Base-by-base conservation (phyloP, 2,797 vertebrate species). In the Gorsachius magnificus region DNA sequence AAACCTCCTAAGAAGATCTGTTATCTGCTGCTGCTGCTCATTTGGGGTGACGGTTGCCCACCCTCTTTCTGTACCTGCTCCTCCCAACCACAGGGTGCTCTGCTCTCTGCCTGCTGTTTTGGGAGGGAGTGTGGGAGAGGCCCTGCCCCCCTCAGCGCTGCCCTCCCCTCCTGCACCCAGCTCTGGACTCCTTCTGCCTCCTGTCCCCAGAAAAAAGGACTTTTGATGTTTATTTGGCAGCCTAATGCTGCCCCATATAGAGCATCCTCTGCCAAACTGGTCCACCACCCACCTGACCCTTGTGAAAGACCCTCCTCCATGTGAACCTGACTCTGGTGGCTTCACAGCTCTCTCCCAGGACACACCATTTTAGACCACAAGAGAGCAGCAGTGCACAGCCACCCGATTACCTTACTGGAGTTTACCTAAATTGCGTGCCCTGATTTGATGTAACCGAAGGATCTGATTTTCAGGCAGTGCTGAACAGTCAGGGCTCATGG, bases 381-480 rank as follows among this genome's bases (percentile, higher is more conserved):
- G 95, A 93, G 92, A 92, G 95, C 93, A 97, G 91, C 78, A 93
- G 84, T 41, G 64, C 84, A 85, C 71, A 96, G 53, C 48, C 53
- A 68, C 61, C 66, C 2, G 21, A 28, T 71, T 63, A 35, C 51
- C 19, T 58, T 26, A 8, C 28, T 17, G 41, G 53, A 9, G 2
- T 87, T 91, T 36, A 33, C 82, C 66, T 53, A 63, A 36, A 70
- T 28, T 33, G n/a, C 10, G 8, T 51, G 53, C n/a, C 16, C 57
- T 43, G 77, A 43, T 90, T 45, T 78, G 56, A 25, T 16, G 14
- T 53, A 48, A 60, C 41, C 13, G n/a, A 75, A 91, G 29, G 36
- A 54, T 75, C 69, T 86, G 48, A 38, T 96, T 95, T 93, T 78
- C 79, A 86, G 50, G 46, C 53, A 75, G 36, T 19, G 50, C 85